Evolutionary conservation across 2,113 vertebrate species (phyloP), one percentile per base, ranked within the genome.

Genomic region (Prolemur simus): DNA sequence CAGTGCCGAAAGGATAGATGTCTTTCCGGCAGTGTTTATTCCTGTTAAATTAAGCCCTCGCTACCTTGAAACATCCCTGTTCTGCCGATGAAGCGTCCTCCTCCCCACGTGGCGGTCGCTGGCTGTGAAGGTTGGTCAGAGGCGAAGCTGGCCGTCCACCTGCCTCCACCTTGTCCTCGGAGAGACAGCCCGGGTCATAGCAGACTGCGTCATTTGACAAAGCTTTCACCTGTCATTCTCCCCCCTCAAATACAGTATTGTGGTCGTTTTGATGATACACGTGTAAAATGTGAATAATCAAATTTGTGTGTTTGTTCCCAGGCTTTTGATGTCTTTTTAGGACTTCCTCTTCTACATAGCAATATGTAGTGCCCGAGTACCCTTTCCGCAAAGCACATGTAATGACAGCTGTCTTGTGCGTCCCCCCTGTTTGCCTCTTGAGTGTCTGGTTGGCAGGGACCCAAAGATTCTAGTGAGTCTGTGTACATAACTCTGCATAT

Each of bases 261-360:
- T 98, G 97, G 95, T 98, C 95, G 54, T 95, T 96, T 96, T 98
- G 91, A 92, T 96, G 97, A 73, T 56, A 13, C 58, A 64, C 97
- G 54, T 97, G 92, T 97, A 97, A 97, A 98, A 97, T 98, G 98
- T 98, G 97, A 98, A 96, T 91, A 97, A 96, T 98, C 97, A 95
- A 97, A 98, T 97, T 95, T 58, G 91, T 96, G 87, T 97, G 94
- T 96, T 54, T 98, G 88, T 98, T 88, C 78, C 93, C 95, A 95
- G 93, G 97, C 90, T 96, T 97, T 94, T 76, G 39, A 84, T 94
- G 39, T 91, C 66, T 39, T 34, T 78, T 96, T 96, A 97, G 92
- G 83, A 63, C 47, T 86, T 83, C 80, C 89, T 96, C 93, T 96
- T 92, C 87, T 95, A 85, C 54, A 69, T 91, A 98, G 97, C 98